Evolutionary conservation across 2,888 invertebrate species (phyloP), one percentile per base, ranked within the genome.

Genomic region (Eupeodes latifasciatus): DNA sequence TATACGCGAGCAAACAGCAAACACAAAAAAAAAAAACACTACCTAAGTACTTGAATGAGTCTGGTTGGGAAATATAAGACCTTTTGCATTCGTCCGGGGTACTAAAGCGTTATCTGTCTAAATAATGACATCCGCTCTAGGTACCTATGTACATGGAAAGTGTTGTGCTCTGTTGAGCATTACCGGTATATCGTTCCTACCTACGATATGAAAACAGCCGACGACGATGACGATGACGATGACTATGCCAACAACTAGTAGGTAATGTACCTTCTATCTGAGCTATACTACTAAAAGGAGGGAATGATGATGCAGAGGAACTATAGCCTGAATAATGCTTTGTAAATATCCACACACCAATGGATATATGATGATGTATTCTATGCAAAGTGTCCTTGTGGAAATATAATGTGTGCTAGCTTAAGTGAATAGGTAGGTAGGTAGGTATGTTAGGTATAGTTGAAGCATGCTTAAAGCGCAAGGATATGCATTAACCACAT

Each of bases 111-210:
- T 81, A 78, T 80, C 78, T 71, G 69, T 79, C 82, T 79, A 86
- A 82, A 82, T 86, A 86, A 82, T 86, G 86, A 79, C 79, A 82
- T 79, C 86, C 82, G 79, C 49, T 66, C 66, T 66, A 47, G 66
- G 62, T 62, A 62, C 62, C 62, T 49, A 51, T 51, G 69, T 72
- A 79, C 72, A 77, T 77, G 67, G 47, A 71, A 66, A 71, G 76
- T 80, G 75, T 57, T 81, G 69, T 76, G 86, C 86, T 86, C 71
- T 67, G 82, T 49, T 75, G 64, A 86, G 62, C 82, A 80, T 57
- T 75, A 82, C 79, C 75, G 67, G 79, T 44, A 44, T 19, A 40
- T 9, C 40, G 40, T 9, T 9, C 6, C 40, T 40, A 40, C 40
- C 40, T 40, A 40, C 40, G 5, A 40, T 40, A 47, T 71, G 55